phyloP scores from a whole-genome alignment of 1,140 invertebrate genomes.

The Laupala kohalensis region DNA sequence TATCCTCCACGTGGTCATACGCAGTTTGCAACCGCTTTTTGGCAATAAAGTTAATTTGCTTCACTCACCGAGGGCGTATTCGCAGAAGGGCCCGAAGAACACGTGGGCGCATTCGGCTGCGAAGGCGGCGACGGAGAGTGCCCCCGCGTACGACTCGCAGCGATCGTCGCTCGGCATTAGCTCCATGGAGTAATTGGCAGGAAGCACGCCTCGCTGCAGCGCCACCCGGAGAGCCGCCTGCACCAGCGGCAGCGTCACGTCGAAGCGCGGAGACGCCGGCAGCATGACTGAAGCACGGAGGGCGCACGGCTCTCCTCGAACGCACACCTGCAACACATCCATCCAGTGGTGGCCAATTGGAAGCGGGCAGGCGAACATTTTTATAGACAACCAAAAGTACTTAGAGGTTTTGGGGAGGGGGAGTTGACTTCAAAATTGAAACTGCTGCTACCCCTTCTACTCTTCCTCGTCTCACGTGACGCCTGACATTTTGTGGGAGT shows the following conservation, averaged over 20 bases:
- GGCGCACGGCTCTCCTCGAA: conserved; percentile 18
- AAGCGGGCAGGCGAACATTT: too few relatives aligned
- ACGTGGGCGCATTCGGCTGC: conserved; percentile 46
- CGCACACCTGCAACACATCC: neutral
- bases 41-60: too few relatives aligned
- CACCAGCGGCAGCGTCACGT: conserved; percentile 36
- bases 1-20: too few relatives aligned
- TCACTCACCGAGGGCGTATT: conserved; percentile 56
- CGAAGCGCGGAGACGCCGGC: conserved; percentile 32
- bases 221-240: conserved; percentile 37
- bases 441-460: too few relatives aligned
- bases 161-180: conserved; percentile 48
- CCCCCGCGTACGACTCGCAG: conserved; percentile 57
- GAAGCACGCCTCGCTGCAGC: conserved; percentile 33
- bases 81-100: conserved; percentile 59
- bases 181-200: conserved; percentile 35
- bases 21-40: too few relatives aligned
- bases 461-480: too few relatives aligned
- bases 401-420: too few relatives aligned
- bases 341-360: too few relatives aligned
- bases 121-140: conserved; percentile 24
- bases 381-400: too few relatives aligned
- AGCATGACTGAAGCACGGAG: conserved; percentile 40
- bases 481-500: too few relatives aligned
- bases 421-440: too few relatives aligned